These are phyloP conservation scores for Toxostoma redivivum DNA, from an alignment of 2,113 vertebrate species.

Conservation along the genomic window DNA sequence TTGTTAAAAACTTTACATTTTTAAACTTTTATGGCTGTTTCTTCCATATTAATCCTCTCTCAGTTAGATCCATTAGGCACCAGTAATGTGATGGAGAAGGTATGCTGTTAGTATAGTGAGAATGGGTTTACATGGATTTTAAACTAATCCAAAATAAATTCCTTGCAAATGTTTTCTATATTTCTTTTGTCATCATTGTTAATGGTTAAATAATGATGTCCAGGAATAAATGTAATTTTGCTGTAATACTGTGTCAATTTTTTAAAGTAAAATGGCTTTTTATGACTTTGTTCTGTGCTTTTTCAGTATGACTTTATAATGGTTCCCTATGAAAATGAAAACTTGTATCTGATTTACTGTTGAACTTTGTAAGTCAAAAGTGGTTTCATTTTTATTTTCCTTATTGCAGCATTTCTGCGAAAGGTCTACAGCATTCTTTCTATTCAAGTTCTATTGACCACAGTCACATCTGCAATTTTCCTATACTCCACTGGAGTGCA, in stretches of 20 bases:
- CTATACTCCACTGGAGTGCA: slow-evolving; percentile 82
- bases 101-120: background rate
- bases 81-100: background rate
- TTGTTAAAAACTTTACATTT: background rate
- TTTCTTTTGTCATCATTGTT: background rate
- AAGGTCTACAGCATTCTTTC: slow-evolving; percentile 94
- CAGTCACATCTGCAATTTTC: slow-evolving; percentile 82
- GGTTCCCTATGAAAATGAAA: background rate
- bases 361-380: background rate
- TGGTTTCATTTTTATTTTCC: background rate
- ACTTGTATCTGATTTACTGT: background rate
- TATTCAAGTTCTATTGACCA: slow-evolving; percentile 88
- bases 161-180: background rate
- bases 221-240: background rate
- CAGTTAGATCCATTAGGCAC: background rate
- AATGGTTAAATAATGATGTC: background rate
- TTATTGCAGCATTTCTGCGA: slow-evolving; percentile 84
- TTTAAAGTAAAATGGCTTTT: background rate
- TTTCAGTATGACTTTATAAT: background rate
- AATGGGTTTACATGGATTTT: background rate
- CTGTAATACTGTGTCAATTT: background rate
- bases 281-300: background rate
- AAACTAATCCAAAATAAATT: background rate
- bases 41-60: background rate
- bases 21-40: background rate